A percentile compares a stretch with the other conserved stretches of the same genome.
Conservation (phyloP, 2,797 vertebrate species). For the Mycteria americana region DNA sequence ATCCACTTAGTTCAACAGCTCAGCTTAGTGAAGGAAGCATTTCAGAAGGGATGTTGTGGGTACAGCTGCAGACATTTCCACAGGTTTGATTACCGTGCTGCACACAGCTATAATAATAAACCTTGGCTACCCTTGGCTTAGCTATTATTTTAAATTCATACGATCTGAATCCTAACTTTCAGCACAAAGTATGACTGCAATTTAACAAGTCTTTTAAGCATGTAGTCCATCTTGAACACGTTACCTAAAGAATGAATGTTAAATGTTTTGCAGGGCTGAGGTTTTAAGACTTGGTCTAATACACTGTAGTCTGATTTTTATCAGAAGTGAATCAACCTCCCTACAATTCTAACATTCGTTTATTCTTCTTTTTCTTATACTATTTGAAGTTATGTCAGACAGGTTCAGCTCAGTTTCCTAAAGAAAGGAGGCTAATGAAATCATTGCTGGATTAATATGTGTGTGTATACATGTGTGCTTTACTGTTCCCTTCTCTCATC, state of each 20-base stretch:
- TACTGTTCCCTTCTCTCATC: neutral
- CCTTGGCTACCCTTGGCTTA: neutral
- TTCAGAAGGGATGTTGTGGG: neutral
- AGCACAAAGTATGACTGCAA: neutral
- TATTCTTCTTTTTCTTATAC: neutral
- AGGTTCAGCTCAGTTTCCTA: neutral
- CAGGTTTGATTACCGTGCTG: neutral
- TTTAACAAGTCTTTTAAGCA: neutral
- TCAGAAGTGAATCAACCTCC: neutral
- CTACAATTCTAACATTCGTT: neutral
- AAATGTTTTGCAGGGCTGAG: neutral
- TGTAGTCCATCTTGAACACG: neutral
- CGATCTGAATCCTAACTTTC: neutral
- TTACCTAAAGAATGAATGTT: neutral
- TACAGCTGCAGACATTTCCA: neutral
- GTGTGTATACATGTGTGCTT: neutral
- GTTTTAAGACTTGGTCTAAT: neutral
- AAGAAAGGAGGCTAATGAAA: neutral
- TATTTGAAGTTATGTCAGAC: neutral
- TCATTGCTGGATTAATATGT: neutral
- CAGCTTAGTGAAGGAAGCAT: neutral
- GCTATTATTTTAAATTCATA: conserved; percentile 28
- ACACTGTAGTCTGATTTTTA: neutral
- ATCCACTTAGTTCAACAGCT: neutral
- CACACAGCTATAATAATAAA: neutral